Base-by-base conservation (phyloP, 1,140 invertebrate genomes). In the Chlorops oryzae region DNA sequence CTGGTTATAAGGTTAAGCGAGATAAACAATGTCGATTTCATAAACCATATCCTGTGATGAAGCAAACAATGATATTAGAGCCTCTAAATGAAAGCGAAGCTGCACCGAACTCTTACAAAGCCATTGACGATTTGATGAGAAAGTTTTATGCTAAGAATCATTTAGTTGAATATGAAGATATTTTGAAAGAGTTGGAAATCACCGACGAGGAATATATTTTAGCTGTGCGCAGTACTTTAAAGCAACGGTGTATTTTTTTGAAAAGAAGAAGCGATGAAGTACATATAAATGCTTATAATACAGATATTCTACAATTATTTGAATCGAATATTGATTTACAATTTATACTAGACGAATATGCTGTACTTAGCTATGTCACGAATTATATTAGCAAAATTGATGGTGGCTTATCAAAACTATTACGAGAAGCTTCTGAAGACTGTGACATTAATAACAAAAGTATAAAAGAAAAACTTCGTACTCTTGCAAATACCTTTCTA, bases 261-360 rank as follows among this genome's bases (percentile, higher is more conserved):
- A n/a, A n/a, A n/a, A n/a, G n/a, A n/a, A n/a, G n/a, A 7, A 27
- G 24, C 15, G 15, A 10, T 28, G 43, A 45, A 28, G 24, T 28
- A 27, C 6, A 21, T 18, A 32, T 45, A 17, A 28, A 45, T 27
- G 5, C 23, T 15, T 45, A 28, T 32, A 28, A 27, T 45, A 45
- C 27, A 18, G 18, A 45, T 28, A 28, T 45, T 45, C 12, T 28
- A 15, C 4, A 45, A 5, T 45, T 45, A 28, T 45, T 45, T 17
- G 20, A 45, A 17, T 5, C 43, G 5, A 45, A 45, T 32, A 45
- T 45, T 4, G 24, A 45, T 28, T 4, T 45, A 45, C 43, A 45
- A 15, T 45, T 10, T 28, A 28, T 45, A 6, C 24, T 45, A 17
- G 43, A 45, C 9, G 6, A 6, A 17, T 32, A 28, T 45, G 43